Conservation (phyloP, 2,888 invertebrate genomes). For the Micoletzkya japonica region DNA sequence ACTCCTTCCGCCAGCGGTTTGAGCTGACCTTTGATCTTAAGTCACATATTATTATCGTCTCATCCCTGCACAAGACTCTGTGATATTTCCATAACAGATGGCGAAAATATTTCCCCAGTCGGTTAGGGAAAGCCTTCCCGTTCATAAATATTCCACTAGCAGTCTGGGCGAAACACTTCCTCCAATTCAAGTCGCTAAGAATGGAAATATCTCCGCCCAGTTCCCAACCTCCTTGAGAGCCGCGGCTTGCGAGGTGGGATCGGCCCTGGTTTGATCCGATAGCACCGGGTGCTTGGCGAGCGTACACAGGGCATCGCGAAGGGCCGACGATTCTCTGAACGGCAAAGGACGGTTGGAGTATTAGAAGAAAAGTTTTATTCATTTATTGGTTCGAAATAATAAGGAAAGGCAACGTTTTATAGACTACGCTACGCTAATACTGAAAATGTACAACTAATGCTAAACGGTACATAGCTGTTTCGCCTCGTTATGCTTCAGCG, state of each 20-base stretch:
- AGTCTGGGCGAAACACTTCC: not conserved
- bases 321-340: slow-evolving; percentile 29
- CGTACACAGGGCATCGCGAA: slow-evolving; percentile 25
- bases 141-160: not conserved
- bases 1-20: slow-evolving; percentile 22
- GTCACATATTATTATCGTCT: no score
- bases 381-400: no score
- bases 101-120: no score
- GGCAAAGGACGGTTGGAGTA: no score
- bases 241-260: slow-evolving; percentile 37
- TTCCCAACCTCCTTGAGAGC: slow-evolving; percentile 30
- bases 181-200: not conserved
- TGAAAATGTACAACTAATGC: no score
- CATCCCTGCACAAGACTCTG: not conserved
- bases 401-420: no score
- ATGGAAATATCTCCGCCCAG: not conserved
- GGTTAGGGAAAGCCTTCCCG: no score
- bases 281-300: slow-evolving; percentile 24
- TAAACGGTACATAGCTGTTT: no score
- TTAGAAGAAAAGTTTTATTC: no score
- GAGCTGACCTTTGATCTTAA: slow-evolving; percentile 23
- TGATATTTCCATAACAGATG: no score
- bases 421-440: no score
- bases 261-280: slow-evolving; percentile 35
- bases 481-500: no score